A percentile compares a stretch with the other conserved stretches of the same genome.
These are phyloP conservation scores for Falco novaeseelandiae DNA, from an alignment of 2,797 vertebrate genomes.

Conservation along the genomic window DNA sequence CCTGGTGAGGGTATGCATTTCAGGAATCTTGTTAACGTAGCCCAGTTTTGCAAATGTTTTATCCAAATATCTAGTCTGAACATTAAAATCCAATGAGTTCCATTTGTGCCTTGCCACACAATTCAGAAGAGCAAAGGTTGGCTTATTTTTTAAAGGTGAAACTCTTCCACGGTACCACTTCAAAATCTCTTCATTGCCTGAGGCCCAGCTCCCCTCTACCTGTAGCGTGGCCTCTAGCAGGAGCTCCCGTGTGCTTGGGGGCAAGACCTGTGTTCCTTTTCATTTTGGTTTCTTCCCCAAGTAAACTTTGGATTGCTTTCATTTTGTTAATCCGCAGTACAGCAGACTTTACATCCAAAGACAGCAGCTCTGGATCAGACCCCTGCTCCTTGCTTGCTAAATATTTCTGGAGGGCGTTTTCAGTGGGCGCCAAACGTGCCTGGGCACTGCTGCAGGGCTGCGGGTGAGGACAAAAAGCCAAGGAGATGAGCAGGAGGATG, in stretches of 20 bases:
- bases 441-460: fast-evolving
- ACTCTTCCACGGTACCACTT: not conserved
- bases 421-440: fast-evolving
- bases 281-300: not conserved
- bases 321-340: not conserved
- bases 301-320: not conserved
- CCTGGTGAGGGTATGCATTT: not conserved
- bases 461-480: fast-evolving
- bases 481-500: not conserved
- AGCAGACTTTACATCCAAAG: not conserved
- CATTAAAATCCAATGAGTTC: not conserved
- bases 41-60: not conserved
- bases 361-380: not conserved
- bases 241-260: fast-evolving
- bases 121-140: not conserved
- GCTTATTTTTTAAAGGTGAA: not conserved
- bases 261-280: fast-evolving
- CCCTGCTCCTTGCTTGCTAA: not conserved
- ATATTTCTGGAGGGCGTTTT: not conserved
- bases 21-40: not conserved
- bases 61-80: not conserved
- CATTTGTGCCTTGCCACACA: not conserved
- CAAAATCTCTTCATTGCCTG: not conserved
- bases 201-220: not conserved
- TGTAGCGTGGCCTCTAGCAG: not conserved